Conservation (phyloP, 2,113 vertebrate genomes). For the Alethe diademata region DNA sequence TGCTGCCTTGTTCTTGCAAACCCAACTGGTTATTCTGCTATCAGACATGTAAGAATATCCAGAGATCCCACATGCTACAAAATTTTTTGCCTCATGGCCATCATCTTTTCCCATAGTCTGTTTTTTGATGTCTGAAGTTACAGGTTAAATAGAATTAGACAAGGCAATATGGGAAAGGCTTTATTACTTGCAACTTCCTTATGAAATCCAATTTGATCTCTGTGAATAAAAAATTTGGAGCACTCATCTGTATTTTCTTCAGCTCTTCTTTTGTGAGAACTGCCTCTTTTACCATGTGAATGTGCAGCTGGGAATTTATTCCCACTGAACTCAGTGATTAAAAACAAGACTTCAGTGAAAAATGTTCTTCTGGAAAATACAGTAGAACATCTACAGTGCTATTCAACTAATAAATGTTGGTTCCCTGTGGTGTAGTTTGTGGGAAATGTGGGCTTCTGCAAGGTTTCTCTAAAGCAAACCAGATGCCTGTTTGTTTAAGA, state of each 20-base stretch:
- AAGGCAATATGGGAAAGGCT: background rate
- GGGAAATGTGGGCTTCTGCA: background rate
- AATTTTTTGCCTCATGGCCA: background rate
- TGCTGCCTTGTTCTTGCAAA: background rate
- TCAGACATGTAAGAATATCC: background rate
- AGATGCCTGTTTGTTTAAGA: background rate
- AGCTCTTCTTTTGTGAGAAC: background rate
- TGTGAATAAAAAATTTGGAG: background rate
- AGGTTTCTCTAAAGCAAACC: background rate
- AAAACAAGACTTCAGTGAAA: background rate
- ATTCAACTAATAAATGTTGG: background rate
- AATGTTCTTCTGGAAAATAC: background rate
- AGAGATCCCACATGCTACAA: background rate
- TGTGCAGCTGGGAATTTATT: background rate
- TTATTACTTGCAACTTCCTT: background rate
- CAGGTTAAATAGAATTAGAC: background rate
- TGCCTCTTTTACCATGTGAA: background rate
- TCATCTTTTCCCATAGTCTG: background rate
- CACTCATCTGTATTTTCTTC: background rate
- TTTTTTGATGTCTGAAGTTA: background rate
- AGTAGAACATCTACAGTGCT: background rate
- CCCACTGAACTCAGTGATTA: background rate
- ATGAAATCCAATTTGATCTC: background rate
- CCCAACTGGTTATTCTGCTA: background rate
- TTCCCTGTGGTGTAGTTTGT: background rate